These are phyloP conservation scores for Ambastaia sidthimunki DNA, from an alignment of 2,797 vertebrate genomes.

Conservation along the genomic window DNA sequence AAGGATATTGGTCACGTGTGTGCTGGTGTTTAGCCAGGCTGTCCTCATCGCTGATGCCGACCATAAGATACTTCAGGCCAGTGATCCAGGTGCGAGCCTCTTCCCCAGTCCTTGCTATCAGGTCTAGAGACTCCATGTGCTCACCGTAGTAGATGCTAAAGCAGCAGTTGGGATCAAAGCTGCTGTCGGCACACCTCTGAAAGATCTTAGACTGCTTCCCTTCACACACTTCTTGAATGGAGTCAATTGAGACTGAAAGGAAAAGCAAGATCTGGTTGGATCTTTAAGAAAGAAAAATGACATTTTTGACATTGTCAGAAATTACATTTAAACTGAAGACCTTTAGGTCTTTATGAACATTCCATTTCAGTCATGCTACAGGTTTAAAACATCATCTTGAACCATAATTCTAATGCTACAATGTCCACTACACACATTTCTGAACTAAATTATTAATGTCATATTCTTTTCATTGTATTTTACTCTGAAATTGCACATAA, in stretches of 20 bases:
- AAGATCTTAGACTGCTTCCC: slow-evolving; percentile 96
- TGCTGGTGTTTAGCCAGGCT: slow-evolving; percentile 95
- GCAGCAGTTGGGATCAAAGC: slow-evolving; percentile 96
- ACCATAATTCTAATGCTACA: not conserved
- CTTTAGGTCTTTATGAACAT: not conserved
- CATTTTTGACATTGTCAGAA: no score
- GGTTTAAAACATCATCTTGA: not conserved
- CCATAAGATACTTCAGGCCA: slow-evolving; percentile 95
- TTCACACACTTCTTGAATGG: slow-evolving; percentile 94
- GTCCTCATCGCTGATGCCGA: slow-evolving; percentile 97
- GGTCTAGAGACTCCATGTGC: slow-evolving; percentile 92
- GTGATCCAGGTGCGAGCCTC: slow-evolving; percentile 97
- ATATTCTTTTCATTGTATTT: no score
- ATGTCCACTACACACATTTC: no score
- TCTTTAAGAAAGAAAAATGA: no score
- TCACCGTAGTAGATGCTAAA: slow-evolving; percentile 97
- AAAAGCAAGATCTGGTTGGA: not conserved
- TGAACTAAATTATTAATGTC: no score
- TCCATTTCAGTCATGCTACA: not conserved
- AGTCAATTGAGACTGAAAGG: slow-evolving; percentile 90
- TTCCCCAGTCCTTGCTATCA: slow-evolving; percentile 87
- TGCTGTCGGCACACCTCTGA: slow-evolving; percentile 89
- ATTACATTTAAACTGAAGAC: not conserved
- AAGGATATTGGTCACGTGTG: slow-evolving; percentile 99
- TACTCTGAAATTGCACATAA: no score